Evolutionary conservation across 2,888 invertebrate genomes (phyloP), one percentile per base, ranked within the genome.

Genomic region (Lithophane leautieri): DNA sequence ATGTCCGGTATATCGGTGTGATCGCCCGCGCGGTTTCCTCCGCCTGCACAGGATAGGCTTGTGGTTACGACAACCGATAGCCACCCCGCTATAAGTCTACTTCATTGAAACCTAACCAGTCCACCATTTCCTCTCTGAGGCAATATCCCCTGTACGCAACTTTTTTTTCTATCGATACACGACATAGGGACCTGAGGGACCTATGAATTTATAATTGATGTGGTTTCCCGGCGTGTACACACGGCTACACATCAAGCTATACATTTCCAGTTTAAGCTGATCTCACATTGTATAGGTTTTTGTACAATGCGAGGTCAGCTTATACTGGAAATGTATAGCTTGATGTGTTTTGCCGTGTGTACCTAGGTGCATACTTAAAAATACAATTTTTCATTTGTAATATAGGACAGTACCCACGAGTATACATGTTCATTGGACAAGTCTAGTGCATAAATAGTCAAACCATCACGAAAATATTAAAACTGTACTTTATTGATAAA

Each of bases 111-210:
- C 81, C 76, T 80, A 69, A 84, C 83, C 79, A 70, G 82, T 80
- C 40, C 69, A 58, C 70, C 75, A 73, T 82, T 85, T 87, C 87
- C 88, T 86, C 78, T 78, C 62, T 84, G 65, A 80, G 72, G 66
- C 71, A 78, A 86, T 76, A 81, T 80, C 77, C 78, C 76, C 60
- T 61, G 47, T 58, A 19, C 25, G 25, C 63, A 61, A 76, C 60
- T 65, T 74, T 71, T n/a, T 58, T 68, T 66, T 52, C 34, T 25
- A 28, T 56, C 1, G 16, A 44, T 9, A 79, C 28, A 9, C 76
- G 42, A 12, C 22, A n/a, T n/a, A 25, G n/a, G 4, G 7, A 28
- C 19, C 28, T 54, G 44, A 25, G n/a, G 4, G 7, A 28, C 19
- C 28, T 54, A 54, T 73, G 19, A 44, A 52, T 28, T 28, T n/a